phyloP scores from a whole-genome alignment of 2,113 vertebrate genomes.

The Oreochromis tanganicae region DNA sequence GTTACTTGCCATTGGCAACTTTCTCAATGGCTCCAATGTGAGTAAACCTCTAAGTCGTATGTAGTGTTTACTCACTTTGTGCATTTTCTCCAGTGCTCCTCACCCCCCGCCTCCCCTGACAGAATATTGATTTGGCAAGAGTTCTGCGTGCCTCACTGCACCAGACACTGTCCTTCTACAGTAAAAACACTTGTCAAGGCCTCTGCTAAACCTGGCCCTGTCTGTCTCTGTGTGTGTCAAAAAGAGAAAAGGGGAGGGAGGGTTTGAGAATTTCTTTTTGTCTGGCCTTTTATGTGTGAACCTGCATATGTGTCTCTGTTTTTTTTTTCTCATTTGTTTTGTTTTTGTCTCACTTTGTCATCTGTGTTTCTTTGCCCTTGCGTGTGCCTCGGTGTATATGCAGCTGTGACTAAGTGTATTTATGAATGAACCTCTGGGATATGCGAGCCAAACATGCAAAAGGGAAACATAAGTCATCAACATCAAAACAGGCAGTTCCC shows the following conservation, averaged over 20 bases:
- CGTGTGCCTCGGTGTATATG: neutral
- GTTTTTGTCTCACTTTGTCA: neutral
- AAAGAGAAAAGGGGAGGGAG: neutral
- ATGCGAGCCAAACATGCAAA: constrained; percentile 31
- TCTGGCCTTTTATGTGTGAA: neutral
- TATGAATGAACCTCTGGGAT: constrained; percentile 16
- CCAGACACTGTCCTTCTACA: constrained; percentile 28
- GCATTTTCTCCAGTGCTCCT: neutral
- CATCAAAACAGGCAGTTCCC: constrained; percentile 54
- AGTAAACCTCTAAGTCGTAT: constrained; percentile 54
- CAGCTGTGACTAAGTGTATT: neutral
- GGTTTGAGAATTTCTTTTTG: neutral
- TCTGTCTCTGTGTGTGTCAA: neutral
- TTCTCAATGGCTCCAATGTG: constrained; percentile 94
- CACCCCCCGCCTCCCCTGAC: neutral
- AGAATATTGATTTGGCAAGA: constrained; percentile 41
- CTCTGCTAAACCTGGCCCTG: constrained; percentile 7
- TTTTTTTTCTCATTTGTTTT: neutral
- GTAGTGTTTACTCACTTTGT: neutral
- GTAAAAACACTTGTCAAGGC: constrained; percentile 11
- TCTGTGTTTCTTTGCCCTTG: neutral
- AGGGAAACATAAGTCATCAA: constrained; percentile 53
- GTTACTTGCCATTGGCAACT: constrained; percentile 92
- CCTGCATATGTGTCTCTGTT: neutral
- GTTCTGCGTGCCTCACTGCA: constrained; percentile 19